Evolutionary conservation across 2,113 vertebrate genomes (phyloP), one percentile per base, ranked within the genome.

Genomic region (Heterochromis multidens): DNA sequence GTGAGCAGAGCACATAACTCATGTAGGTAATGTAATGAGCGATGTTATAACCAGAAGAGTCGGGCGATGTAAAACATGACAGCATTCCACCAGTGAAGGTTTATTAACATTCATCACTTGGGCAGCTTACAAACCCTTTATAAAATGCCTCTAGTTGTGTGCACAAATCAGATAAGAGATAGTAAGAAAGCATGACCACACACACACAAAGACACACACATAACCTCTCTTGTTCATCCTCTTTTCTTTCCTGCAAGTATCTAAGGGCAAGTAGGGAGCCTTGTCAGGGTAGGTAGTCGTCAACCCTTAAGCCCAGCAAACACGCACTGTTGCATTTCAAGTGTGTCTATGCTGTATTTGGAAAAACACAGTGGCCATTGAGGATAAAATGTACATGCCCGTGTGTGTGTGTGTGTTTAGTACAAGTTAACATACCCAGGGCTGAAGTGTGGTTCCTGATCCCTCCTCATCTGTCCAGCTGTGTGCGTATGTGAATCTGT

Each of bases 381-480:
- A 82, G 60, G 54, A 80, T 29, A 61, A 83, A 63, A 80, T 72
- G 76, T 63, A 61, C 49, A 80, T 59, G 35, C 33, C 21, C 29
- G 31, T 62, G 31, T 84, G 62, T 27, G 5, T 40, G 37, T 43
- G 79, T 63, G 21, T 46, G 23, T 21, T 65, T 29, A 49, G 46
- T 57, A 25, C 13, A 31, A 84, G 76, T 92, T 81, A 80, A 90
- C 96, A 52, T 93, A 96, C 96, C 95, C 93, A 88, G 92, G 91
- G 90, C 94, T 95, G 92, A 91, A 94, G 83, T 61, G 92, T 77
- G 92, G 85, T 91, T 87, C 84, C 88, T 90, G 93, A 79, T 93
- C 90, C 90, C 92, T 92, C 94, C 89, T 94, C 96, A 96, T 96
- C 86, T 91, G 92, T 87, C 84, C 92, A 90, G 89, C 89, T 82